Evolutionary conservation across 2,113 vertebrate species (phyloP).

Genomic region (Platichthys stellatus): DNA sequence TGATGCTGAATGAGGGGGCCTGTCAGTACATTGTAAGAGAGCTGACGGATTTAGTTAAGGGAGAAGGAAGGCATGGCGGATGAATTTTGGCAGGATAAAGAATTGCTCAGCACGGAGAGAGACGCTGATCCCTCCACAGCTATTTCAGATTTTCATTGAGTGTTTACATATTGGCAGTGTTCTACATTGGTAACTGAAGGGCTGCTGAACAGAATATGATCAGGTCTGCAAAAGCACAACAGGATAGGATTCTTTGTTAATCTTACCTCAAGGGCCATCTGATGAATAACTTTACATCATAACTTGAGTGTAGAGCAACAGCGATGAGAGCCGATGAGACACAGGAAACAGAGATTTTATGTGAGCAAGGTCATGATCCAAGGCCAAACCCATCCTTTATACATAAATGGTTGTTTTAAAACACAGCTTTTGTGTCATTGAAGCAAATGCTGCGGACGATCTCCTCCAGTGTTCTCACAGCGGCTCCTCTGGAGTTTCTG

Average conservation of each 20-base stretch:
- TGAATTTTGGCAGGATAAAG: conserved; percentile 79
- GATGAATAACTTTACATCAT: background rate
- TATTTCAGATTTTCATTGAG: conserved; percentile 65
- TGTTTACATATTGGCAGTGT: conserved; percentile 51
- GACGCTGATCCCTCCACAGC: conserved; percentile 62
- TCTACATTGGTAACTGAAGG: conserved; percentile 31
- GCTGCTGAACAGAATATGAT: conserved; percentile 30
- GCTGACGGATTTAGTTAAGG: conserved; percentile 76
- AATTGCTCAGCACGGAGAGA: conserved; percentile 64
- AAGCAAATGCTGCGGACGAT: too few species aligned
- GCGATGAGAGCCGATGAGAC: background rate
- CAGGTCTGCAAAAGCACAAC: conserved; percentile 25
- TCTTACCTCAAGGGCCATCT: conserved; percentile 1
- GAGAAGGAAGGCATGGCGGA: conserved; percentile 74
- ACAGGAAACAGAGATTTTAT: background rate
- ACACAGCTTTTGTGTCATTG: too few species aligned
- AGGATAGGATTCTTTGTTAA: conserved; percentile 1
- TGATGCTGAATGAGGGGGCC: conserved; percentile 77
- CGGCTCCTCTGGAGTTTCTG: background rate
- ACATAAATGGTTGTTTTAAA: too few species aligned
- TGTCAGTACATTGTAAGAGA: conserved; percentile 74
- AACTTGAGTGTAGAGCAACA: background rate
- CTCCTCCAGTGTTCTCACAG: background rate
- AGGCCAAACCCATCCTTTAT: background rate
- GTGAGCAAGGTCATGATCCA: background rate